Evolutionary conservation across 1,140 invertebrate genomes (phyloP).

Genomic region (Cephus cinctus): DNA sequence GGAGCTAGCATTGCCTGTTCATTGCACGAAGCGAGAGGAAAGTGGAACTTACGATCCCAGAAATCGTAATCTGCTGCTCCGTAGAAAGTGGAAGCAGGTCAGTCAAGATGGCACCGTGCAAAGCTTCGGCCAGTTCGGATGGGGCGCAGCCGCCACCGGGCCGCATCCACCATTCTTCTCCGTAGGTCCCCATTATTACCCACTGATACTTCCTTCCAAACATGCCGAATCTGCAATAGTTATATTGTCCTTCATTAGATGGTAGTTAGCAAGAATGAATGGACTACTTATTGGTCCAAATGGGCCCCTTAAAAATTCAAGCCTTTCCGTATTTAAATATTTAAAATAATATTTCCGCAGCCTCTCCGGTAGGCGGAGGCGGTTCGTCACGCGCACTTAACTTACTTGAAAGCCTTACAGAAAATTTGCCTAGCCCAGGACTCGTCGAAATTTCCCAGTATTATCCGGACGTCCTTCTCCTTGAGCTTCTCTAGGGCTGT

Average conservation of each 20-base stretch:
- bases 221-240: slow-evolving; percentile 76
- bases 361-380: no score
- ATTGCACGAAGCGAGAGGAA: no score
- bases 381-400: no score
- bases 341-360: no score
- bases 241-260: no score
- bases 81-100: slow-evolving; percentile 76
- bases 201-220: slow-evolving; percentile 94
- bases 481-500: slow-evolving; percentile 82
- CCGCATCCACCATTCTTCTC: slow-evolving; percentile 75
- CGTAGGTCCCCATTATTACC: slow-evolving; percentile 91
- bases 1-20: no score
- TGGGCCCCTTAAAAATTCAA: no score
- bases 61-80: slow-evolving; percentile 78
- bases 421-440: slow-evolving; percentile 91
- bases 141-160: slow-evolving; percentile 67
- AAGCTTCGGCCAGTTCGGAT: slow-evolving; percentile 73
- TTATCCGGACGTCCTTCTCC: slow-evolving; percentile 92
- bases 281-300: no score
- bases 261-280: no score
- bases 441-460: slow-evolving; percentile 96
- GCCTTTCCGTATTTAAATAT: neutral
- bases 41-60: slow-evolving; percentile 89
- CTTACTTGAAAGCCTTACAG: slow-evolving; percentile 84
- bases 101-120: slow-evolving; percentile 90